These are phyloP conservation scores for Pachypsylla venusta DNA, from an alignment of 1,140 invertebrate genomes.

Conservation along the genomic window DNA sequence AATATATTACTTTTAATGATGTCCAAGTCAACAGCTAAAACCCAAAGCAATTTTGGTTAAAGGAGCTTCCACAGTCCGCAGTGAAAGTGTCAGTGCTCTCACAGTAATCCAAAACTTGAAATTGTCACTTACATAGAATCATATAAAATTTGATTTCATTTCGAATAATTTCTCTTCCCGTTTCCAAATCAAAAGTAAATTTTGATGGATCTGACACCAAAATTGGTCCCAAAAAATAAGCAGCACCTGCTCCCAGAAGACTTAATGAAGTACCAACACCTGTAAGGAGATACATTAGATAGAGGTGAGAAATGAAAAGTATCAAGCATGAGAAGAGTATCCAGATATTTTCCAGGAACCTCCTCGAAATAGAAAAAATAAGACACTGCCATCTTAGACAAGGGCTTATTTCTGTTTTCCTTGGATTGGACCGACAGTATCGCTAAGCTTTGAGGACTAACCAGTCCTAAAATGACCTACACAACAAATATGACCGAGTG, in stretches of 20 bases:
- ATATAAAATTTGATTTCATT: not conserved
- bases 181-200: slow-evolving; percentile 6
- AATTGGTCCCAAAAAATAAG: slow-evolving; percentile 29
- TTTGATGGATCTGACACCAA: slow-evolving; percentile 20
- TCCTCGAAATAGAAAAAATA: not conserved
- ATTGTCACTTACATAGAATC: not conserved
- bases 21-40: no score
- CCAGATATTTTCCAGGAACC: not conserved
- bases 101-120: no score
- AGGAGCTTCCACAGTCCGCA: no score
- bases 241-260: slow-evolving; percentile 31
- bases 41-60: no score
- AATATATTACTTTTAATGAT: no score
- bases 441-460: no score
- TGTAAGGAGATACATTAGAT: slow-evolving; percentile 16
- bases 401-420: no score
- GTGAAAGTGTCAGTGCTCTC: no score
- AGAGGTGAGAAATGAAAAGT: not conserved
- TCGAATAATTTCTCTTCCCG: not conserved
- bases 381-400: not conserved
- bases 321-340: not conserved
- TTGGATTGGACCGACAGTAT: no score
- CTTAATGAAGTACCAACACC: slow-evolving; percentile 31
- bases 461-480: no score
- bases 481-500: no score